Conservation (phyloP, 2,113 vertebrate genomes). For the Trogon melanurus region DNA sequence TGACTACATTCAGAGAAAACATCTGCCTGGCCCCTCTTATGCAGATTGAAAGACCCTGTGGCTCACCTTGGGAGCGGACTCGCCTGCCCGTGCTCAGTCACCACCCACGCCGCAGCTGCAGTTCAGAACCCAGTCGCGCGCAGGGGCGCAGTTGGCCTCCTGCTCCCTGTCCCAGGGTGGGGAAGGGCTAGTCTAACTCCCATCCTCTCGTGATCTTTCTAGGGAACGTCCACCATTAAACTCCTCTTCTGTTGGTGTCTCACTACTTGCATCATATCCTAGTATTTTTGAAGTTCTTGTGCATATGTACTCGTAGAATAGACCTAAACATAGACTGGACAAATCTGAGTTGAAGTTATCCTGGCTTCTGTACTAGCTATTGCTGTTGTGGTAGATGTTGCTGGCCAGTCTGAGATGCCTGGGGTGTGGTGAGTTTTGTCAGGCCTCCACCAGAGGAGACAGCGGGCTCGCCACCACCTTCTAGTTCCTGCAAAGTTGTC, state of each 20-base stretch:
- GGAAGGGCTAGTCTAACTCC: slow-evolving; percentile 70
- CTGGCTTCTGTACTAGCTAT: slow-evolving; percentile 72
- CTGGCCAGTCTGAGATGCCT: slow-evolving; percentile 48
- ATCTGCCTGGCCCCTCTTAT: slow-evolving; percentile 52
- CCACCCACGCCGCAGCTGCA: slow-evolving; percentile 21
- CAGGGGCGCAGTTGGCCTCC: slow-evolving; percentile 4
- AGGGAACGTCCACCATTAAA: slow-evolving; percentile 71
- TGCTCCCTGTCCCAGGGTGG: slow-evolving; percentile 49
- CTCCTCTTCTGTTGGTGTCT: slow-evolving; percentile 73
- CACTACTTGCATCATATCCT: slow-evolving; percentile 75
- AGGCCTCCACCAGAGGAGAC: neutral
- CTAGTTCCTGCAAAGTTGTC: slow-evolving; percentile 49
- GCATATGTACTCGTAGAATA: slow-evolving; percentile 75
- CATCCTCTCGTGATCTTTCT: slow-evolving; percentile 61
- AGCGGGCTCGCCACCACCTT: neutral
- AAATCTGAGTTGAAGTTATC: slow-evolving; percentile 70
- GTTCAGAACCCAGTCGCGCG: neutral
- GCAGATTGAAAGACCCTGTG: slow-evolving; percentile 40
- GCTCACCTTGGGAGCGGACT: slow-evolving; percentile 42
- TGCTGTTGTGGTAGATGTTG: slow-evolving; percentile 74
- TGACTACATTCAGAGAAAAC: slow-evolving; percentile 59
- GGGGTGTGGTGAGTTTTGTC: neutral
- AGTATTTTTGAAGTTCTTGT: slow-evolving; percentile 77
- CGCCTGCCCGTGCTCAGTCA: neutral
- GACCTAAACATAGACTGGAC: slow-evolving; percentile 73